Base-by-base conservation (phyloP, 1,140 invertebrate genomes). In the Pseudomyrmex concolor region DNA sequence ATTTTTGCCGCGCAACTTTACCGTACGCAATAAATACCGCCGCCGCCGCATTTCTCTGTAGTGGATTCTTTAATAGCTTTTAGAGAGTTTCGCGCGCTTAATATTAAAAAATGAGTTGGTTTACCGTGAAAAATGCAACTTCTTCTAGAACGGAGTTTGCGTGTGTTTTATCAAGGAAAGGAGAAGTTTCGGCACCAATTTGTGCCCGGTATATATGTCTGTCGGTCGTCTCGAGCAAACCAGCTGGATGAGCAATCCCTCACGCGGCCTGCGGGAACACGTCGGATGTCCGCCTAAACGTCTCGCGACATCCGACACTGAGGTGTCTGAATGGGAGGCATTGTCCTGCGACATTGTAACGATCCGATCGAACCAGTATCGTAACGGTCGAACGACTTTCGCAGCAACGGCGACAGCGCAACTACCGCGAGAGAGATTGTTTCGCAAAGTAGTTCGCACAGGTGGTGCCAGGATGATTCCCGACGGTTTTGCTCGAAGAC, bases 391-490 rank as follows among this genome's bases (percentile, higher is more conserved):
- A 89, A 82, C 84, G 81, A 86, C 60, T 86, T 64, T 77, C 62
- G 64, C 78, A 72, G 70, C 70, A 55, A 17, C 25, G 13, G 80
- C 57, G 54, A 34, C 25, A 22, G 48, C 59, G 72, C 15, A 51
- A 82, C 86, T 73, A 87, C 74, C 73, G 73, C 85, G 86, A 78
- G 77, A 88, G 70, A 89, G 72, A 84, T 89, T 89, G 84, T 89
- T 86, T 86, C 82, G 87, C 72, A 87, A 89, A 89, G 82, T 89
- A 87, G 88, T 89, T 89, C 84, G 88, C 82, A 89, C 87, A 88
- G 87, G 83, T 88, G 87, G 84, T 88, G 81, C 73, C 84, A 43
- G 76, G 55, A 89, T 77, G 86, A 88, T 88, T 88, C 86, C 54
- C 54, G 82, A 77, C 68, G 87, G 71, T 88, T 82, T 80, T 74